Conservation (phyloP, 92 coral and sea anemone genomes). For the Porites rus region DNA sequence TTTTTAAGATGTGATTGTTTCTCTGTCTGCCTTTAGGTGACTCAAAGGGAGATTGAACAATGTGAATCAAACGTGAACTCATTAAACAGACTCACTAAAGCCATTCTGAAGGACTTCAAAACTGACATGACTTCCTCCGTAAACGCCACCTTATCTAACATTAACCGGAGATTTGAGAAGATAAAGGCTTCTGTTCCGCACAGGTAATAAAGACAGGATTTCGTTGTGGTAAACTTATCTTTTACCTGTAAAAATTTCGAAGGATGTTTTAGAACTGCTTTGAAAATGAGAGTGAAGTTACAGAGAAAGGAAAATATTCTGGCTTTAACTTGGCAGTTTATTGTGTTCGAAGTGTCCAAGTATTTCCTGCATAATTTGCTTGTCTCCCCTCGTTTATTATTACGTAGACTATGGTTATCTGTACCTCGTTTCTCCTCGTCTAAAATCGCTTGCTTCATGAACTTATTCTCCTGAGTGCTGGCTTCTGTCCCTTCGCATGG, state of each 20-base stretch:
- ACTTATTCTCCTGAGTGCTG: too few species aligned
- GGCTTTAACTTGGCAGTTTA: too few species aligned
- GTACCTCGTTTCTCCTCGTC: too few species aligned
- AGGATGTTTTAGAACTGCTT: too few species aligned
- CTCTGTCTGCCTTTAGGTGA: conserved; percentile 48
- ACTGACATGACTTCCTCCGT: conserved; percentile 99
- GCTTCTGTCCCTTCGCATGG: too few species aligned
- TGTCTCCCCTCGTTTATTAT: background rate
- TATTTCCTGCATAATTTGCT: background rate
- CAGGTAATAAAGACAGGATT: conserved; percentile 48
- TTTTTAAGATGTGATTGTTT: background rate
- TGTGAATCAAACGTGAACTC: conserved; percentile 81
- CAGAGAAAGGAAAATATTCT: too few species aligned
- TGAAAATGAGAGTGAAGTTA: too few species aligned
- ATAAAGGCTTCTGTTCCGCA: conserved; percentile 91
- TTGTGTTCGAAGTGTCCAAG: too few species aligned
- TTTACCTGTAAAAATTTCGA: too few species aligned
- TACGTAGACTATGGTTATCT: background rate
- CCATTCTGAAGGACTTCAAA: conserved; percentile 91
- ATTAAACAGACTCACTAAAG: conserved; percentile 85
- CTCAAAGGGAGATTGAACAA: conserved; percentile 78
- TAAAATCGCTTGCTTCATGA: too few species aligned
- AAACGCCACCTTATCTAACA: conserved; percentile 92
- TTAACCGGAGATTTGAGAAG: conserved; percentile 95
- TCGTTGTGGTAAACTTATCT: too few species aligned